Conservation (phyloP, 2,113 vertebrate species). For the Meles meles region DNA sequence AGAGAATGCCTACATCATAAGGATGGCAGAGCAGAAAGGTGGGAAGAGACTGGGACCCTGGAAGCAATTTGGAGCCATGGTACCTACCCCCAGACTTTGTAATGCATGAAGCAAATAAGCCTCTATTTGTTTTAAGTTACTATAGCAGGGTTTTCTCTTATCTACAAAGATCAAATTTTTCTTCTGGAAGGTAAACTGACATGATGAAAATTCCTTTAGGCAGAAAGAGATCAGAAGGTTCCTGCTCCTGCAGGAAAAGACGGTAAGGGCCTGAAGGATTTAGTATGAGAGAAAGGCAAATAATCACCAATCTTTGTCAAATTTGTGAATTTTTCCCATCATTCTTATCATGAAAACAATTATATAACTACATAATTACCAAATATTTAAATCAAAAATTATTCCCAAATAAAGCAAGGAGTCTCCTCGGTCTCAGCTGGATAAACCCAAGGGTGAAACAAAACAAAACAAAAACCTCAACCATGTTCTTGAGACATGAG, state of each 20-base stretch:
- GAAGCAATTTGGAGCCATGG: neutral
- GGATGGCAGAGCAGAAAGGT: neutral
- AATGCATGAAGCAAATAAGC: neutral
- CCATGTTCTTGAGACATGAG: neutral
- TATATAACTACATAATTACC: neutral
- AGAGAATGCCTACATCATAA: neutral
- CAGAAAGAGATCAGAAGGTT: neutral
- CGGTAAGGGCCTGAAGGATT: neutral
- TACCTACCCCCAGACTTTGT: neutral
- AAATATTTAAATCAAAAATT: slow-evolving; percentile 47
- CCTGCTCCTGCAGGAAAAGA: neutral
- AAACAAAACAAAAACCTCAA: slow-evolving; percentile 43
- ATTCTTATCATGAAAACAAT: slow-evolving; percentile 12
- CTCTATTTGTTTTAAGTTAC: neutral
- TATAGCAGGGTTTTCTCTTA: neutral
- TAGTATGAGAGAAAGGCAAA: neutral
- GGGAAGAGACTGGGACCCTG: neutral
- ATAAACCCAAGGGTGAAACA: slow-evolving; percentile 14
- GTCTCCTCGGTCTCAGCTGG: neutral
- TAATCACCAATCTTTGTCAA: neutral
- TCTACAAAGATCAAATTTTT: neutral
- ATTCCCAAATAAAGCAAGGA: neutral
- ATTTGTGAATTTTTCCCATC: neutral
- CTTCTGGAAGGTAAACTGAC: neutral
- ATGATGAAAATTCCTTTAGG: neutral